Percentiles rank a stretch among this genome's conserved stretches.
Evolutionary conservation across 2,888 invertebrate species (phyloP).

Genomic region (Nudaria mundana): DNA sequence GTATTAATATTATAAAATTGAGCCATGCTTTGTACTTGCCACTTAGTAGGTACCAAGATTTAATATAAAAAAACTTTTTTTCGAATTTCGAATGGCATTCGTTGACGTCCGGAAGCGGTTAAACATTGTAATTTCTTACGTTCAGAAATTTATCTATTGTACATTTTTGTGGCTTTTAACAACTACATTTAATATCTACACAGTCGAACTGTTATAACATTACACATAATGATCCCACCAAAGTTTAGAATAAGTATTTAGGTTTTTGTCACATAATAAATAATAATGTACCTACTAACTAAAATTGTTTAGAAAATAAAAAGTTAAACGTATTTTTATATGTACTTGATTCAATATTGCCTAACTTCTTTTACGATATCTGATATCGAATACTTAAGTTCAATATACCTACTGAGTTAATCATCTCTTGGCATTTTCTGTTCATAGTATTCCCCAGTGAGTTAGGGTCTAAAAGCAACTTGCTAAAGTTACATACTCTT

Average conservation of each 20-base stretch:
- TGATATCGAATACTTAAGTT: slow-evolving; percentile 4
- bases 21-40: slow-evolving; percentile 35
- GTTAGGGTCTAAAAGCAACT: too few relatives aligned
- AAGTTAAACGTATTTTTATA: slow-evolving; percentile 42
- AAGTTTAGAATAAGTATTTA: slow-evolving; percentile 76
- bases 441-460: not conserved
- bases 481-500: not conserved
- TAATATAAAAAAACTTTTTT: slow-evolving; percentile 10
- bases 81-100: slow-evolving; percentile 9
- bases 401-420: slow-evolving; percentile 1
- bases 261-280: slow-evolving; percentile 46
- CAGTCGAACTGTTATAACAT: slow-evolving; percentile 59
- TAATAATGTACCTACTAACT: slow-evolving; percentile 42
- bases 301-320: slow-evolving; percentile 43
- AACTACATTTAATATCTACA: slow-evolving; percentile 43
- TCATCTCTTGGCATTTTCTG: not conserved
- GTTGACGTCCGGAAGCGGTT: too few relatives aligned
- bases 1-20: slow-evolving; percentile 15
- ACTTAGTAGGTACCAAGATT: too few relatives aligned
- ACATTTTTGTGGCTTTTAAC: too few relatives aligned
- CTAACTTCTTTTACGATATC: slow-evolving; percentile 11
- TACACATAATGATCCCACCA: slow-evolving; percentile 74
- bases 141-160: too few relatives aligned
- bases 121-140: too few relatives aligned
- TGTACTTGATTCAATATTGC: slow-evolving; percentile 33